Evolutionary conservation across 1,140 invertebrate species (phyloP).

Genomic region (Pemphigus obesinymphae): DNA sequence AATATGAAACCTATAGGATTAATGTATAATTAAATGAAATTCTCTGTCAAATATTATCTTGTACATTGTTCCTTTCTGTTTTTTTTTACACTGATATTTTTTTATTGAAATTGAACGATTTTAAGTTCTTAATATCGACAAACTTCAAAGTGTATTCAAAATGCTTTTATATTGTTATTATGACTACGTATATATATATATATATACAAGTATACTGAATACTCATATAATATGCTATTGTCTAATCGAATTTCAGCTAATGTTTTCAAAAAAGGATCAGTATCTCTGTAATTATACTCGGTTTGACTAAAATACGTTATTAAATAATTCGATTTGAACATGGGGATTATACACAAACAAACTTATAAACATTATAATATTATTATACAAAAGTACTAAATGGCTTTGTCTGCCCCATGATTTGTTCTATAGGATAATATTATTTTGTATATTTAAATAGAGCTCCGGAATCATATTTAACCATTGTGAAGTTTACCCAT

Average conservation of each 20-base stretch:
- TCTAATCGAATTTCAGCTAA: not conserved
- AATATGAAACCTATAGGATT: not conserved
- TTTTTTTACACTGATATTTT: not conserved
- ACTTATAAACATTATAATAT: too few relatives aligned
- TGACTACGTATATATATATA: too few relatives aligned
- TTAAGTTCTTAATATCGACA: not conserved
- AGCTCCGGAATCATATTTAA: too few relatives aligned
- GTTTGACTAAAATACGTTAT: too few relatives aligned
- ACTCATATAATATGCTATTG: not conserved
- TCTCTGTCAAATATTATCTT: not conserved
- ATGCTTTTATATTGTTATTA: not conserved
- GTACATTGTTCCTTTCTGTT: not conserved
- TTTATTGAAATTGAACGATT: not conserved
- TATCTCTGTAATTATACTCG: not conserved
- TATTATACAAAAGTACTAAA: too few relatives aligned
- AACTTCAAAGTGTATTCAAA: not conserved
- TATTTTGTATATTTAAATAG: too few relatives aligned
- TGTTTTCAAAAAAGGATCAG: not conserved
- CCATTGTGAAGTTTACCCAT: too few relatives aligned
- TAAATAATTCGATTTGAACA: too few relatives aligned
- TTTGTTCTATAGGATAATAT: too few relatives aligned
- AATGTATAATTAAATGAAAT: constrained; percentile 17
- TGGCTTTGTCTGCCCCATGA: too few relatives aligned
- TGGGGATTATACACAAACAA: too few relatives aligned
- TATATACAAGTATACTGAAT: too few relatives aligned